phyloP scores from a whole-genome alignment of 2,888 invertebrate species.

The Rambutsinella grinnellia region DNA sequence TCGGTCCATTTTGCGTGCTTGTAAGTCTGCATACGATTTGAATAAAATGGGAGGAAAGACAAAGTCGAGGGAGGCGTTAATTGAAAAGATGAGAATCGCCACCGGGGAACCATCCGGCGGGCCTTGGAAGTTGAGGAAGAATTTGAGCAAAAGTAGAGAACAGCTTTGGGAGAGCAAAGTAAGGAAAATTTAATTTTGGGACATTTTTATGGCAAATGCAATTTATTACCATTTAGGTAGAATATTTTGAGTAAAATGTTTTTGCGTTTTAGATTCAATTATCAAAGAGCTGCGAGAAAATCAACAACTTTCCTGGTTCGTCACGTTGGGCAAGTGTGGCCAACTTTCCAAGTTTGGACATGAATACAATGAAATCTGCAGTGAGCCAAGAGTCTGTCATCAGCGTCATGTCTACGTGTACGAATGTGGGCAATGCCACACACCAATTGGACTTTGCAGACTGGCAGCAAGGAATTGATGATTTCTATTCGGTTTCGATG shows the following conservation, averaged over 20 bases:
- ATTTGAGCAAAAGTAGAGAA: conserved; percentile 65
- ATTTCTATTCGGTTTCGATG: conserved; percentile 44
- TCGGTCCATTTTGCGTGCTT: conserved; percentile 53
- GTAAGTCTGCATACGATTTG: conserved; percentile 61
- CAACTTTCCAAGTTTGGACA: conserved; percentile 58
- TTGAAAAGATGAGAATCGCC: conserved; percentile 61
- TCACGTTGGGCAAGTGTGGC: conserved; percentile 61
- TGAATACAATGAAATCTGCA: conserved; percentile 55
- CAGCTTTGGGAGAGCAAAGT: conserved; percentile 66
- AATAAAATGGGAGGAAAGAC: conserved; percentile 62
- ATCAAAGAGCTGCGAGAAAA: conserved; percentile 62
- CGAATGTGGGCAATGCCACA: conserved; percentile 41
- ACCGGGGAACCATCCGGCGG: conserved; percentile 49
- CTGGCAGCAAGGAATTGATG: conserved; percentile 43
- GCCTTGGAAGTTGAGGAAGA: conserved; percentile 58
- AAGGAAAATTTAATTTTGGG: conserved; percentile 11
- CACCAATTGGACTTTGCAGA: conserved; percentile 39
- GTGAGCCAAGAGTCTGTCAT: conserved; percentile 59
- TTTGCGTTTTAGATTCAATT: conserved; percentile 49
- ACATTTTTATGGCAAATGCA: background rate
- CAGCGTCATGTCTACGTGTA: conserved; percentile 55
- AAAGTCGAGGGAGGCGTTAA: conserved; percentile 62
- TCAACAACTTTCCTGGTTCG: conserved; percentile 57
- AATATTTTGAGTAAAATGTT: background rate
- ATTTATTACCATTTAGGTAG: background rate